These are phyloP conservation scores for Artemisiospiza belli DNA, from an alignment of 2,113 vertebrate species.

Conservation along the genomic window DNA sequence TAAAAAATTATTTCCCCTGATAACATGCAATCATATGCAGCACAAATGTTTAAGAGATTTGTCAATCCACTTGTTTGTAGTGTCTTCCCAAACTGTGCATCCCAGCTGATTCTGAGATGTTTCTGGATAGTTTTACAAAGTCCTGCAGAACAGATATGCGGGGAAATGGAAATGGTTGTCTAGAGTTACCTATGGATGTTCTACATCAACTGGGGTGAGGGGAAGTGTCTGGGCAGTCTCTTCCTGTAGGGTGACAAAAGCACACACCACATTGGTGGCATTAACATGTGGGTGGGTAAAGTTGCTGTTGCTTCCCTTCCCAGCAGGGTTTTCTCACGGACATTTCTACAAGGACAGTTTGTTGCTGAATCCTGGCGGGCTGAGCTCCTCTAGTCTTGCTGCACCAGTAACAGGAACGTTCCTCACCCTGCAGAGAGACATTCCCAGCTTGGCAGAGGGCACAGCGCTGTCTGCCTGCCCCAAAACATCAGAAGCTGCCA, in stretches of 20 bases:
- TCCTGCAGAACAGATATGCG: neutral
- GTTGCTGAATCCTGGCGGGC: neutral
- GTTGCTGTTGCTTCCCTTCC: neutral
- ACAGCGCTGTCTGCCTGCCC: accelerated
- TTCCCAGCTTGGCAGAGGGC: neutral
- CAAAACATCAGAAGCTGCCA: neutral
- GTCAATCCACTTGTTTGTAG: neutral
- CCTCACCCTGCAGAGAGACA: neutral
- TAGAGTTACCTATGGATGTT: neutral
- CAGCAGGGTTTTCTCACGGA: neutral
- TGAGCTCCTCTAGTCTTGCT: neutral
- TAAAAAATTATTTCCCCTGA: neutral
- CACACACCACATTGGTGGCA: neutral
- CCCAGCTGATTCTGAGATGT: neutral
- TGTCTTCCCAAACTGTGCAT: neutral
- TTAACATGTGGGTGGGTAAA: neutral
- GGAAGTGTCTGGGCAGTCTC: neutral
- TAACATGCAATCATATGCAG: neutral
- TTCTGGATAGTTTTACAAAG: neutral
- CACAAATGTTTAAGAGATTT: neutral
- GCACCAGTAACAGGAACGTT: neutral
- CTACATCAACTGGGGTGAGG: neutral
- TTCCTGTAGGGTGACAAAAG: neutral
- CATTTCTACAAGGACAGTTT: neutral
- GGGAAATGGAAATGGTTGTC: neutral